Percentiles rank a stretch among this genome's conserved stretches.
These are phyloP conservation scores for Caenorhabditis doughertyi DNA, from an alignment of 2,888 invertebrate species.

Conservation along the genomic window DNA sequence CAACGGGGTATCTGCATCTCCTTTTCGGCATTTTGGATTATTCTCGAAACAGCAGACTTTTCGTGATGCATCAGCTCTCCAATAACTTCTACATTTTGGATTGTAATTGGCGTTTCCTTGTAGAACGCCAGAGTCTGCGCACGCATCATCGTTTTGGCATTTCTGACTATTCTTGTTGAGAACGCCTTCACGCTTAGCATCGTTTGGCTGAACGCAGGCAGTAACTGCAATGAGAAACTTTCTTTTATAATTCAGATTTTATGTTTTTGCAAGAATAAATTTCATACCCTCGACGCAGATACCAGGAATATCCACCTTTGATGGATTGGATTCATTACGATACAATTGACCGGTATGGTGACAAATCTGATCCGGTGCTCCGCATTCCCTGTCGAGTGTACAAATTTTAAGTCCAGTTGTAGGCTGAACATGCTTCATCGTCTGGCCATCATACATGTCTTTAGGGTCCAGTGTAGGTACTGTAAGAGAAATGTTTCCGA, in stretches of 20 bases:
- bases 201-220: background rate
- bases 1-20: conserved; percentile 19
- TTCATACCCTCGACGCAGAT: conserved; percentile 23
- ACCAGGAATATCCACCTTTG: background rate
- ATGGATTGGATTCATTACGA: background rate
- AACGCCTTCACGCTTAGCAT: background rate
- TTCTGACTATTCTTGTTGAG: conserved; percentile 7
- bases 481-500: no score
- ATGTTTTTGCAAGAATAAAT: background rate
- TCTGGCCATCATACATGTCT: background rate
- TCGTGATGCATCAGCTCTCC: background rate
- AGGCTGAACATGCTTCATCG: conserved; percentile 22
- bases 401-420: conserved; percentile 32
- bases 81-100: conserved; percentile 16
- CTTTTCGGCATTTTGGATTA: conserved; percentile 8
- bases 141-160: background rate
- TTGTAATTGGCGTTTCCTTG: background rate
- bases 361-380: conserved; percentile 5
- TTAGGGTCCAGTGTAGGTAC: background rate
- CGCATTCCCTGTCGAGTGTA: conserved; percentile 7
- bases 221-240: conserved; percentile 16
- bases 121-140: conserved; percentile 14
- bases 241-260: background rate
- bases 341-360: background rate
- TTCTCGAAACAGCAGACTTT: conserved; percentile 44